phyloP scores from a whole-genome alignment of 2,888 invertebrate species.

The Gibbula magus region DNA sequence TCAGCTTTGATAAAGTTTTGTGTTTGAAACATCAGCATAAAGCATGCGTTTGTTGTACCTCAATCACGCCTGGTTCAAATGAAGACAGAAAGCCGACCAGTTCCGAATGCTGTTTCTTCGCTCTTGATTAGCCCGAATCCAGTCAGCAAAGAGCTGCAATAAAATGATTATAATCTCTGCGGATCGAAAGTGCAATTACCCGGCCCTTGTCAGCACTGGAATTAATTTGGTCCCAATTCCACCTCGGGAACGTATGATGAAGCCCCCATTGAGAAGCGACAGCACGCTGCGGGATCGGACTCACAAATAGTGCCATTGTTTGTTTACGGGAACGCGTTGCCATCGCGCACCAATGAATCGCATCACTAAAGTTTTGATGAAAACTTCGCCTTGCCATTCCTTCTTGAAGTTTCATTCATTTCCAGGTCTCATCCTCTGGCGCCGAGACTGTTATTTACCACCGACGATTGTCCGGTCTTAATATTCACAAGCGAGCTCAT shows the following conservation, averaged over 20 bases:
- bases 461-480: conserved; percentile 1
- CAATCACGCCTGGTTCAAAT: background rate
- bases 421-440: background rate
- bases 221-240: conserved; percentile 15
- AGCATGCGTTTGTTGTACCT: background rate
- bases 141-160: conserved; percentile 13
- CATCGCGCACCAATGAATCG: conserved; percentile 5
- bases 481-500: background rate
- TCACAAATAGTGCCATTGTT: conserved; percentile 8
- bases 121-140: background rate
- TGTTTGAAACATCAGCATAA: background rate
- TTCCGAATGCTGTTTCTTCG: background rate
- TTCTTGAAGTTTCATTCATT: background rate
- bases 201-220: background rate
- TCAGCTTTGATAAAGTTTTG: no score
- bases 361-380: conserved; percentile 13
- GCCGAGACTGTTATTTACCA: background rate
- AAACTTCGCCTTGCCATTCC: background rate
- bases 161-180: conserved; percentile 8
- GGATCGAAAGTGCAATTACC: conserved; percentile 15
- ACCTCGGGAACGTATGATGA: background rate
- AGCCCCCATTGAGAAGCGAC: background rate
- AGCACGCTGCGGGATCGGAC: background rate
- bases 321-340: conserved; percentile 1
- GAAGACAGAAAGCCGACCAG: conserved; percentile 5